These are phyloP conservation scores for Bactericera cockerelli DNA, from an alignment of 1,140 invertebrate genomes.

Conservation along the genomic window DNA sequence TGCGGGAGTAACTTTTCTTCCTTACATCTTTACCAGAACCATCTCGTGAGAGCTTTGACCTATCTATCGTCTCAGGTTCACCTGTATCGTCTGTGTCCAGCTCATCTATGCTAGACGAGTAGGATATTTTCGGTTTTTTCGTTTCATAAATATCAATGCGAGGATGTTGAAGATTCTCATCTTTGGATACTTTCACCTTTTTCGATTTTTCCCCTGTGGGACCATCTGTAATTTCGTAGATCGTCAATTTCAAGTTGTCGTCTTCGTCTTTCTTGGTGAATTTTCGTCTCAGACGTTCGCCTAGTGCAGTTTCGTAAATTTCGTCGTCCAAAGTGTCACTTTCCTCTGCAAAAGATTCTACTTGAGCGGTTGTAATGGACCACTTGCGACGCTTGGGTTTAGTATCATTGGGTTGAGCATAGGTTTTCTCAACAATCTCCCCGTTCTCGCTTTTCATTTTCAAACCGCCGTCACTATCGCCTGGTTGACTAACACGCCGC, in stretches of 20 bases:
- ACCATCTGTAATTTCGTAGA: conserved; percentile 1
- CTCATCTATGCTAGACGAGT: conserved; percentile 1
- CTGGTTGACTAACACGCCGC: conserved; percentile 25
- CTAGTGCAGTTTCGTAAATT: background rate
- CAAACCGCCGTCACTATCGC: conserved; percentile 20
- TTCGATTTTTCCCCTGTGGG: background rate
- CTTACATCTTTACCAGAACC: too few species aligned
- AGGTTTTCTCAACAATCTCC: background rate
- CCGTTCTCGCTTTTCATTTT: too few species aligned
- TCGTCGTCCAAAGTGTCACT: background rate
- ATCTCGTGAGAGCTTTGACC: too few species aligned
- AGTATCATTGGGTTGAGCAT: background rate
- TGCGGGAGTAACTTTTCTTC: too few species aligned
- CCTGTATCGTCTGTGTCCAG: background rate
- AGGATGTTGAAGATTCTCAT: conserved; percentile 1
- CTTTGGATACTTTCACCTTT: conserved; percentile 5
- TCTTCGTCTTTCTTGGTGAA: conserved; percentile 4
- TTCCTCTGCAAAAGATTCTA: background rate
- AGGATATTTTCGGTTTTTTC: conserved; percentile 7
- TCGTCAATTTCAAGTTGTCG: background rate
- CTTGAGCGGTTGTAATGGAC: background rate
- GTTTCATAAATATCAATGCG: conserved; percentile 9
- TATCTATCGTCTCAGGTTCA: too few species aligned
- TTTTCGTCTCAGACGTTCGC: background rate
- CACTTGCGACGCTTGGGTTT: background rate